These are phyloP conservation scores for Drosophila subquinaria DNA, from an alignment of 2,888 invertebrate genomes.

Conservation along the genomic window DNA sequence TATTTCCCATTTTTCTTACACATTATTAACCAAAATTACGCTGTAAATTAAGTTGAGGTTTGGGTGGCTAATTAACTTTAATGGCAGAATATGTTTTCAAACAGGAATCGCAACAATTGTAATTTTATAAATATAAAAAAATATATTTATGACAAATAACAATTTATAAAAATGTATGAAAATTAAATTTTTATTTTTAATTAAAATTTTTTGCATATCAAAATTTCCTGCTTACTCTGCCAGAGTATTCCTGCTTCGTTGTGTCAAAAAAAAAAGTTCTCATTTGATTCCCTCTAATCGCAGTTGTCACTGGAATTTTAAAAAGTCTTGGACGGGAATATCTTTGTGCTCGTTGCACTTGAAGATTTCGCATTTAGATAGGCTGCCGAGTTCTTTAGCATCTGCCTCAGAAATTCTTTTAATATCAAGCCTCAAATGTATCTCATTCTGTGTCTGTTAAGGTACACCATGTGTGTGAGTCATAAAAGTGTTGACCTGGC, in stretches of 20 bases:
- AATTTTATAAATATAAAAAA: neutral
- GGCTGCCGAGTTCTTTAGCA: neutral
- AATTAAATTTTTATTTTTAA: too few relatives aligned
- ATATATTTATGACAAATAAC: too few relatives aligned
- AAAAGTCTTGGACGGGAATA: slow-evolving; percentile 38
- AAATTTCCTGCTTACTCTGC: too few relatives aligned
- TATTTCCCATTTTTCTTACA: slow-evolving; percentile 3
- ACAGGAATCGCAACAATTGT: neutral
- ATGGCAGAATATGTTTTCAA: neutral
- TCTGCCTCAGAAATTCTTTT: slow-evolving; percentile 26
- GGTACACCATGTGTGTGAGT: slow-evolving; percentile 31
- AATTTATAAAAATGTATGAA: too few relatives aligned
- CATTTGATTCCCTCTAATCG: slow-evolving; percentile 20
- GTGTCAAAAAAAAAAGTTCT: neutral
- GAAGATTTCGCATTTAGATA: slow-evolving; percentile 55
- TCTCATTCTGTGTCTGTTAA: neutral
- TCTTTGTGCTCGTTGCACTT: slow-evolving; percentile 35
- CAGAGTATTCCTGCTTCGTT: slow-evolving; percentile 35
- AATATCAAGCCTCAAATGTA: slow-evolving; percentile 11
- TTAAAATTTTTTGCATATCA: too few relatives aligned
- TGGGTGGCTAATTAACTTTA: slow-evolving; percentile 1
- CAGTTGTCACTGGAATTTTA: slow-evolving; percentile 62
- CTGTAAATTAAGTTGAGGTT: slow-evolving; percentile 2
- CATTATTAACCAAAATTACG: slow-evolving; percentile 11
- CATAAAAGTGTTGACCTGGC: slow-evolving; percentile 38